Evolutionary conservation across 2,888 invertebrate species (phyloP), one percentile per base, ranked within the genome.

Genomic region (Seira sanloemensis): DNA sequence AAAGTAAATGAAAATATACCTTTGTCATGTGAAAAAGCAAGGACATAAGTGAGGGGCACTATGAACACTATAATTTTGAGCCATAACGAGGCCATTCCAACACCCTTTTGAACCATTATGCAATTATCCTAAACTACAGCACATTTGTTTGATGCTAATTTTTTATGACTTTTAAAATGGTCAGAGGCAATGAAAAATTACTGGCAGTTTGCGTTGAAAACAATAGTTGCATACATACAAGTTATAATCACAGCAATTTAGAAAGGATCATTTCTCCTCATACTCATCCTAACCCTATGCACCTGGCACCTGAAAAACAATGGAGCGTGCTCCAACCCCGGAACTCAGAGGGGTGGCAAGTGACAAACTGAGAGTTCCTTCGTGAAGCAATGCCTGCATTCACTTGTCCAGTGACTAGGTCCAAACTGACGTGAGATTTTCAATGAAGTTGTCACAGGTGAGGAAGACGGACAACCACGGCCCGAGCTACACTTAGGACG

Each of bases 11-110:
- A 25, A 4, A 24, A 37, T 27, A 4, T 88, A 88, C 88, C 88
- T 87, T 84, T 84, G 68, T 88, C 88, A 79, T 87, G 88, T 25
- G 88, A 87, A 75, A 87, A 86, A 24, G 83, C 85, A 54, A 71
- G 80, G 25, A 88, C 87, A 80, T 86, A 86, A 76, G 72, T 82
- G 67, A 83, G 50, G 58, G 83, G 83, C 77, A 83, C 75, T 83
- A 83, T 83, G 83, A 83, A 83, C 72, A 83, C 78, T 78, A 78
- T 62, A 58, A 75, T 27, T 78, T 83, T 77, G 65, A 83, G 73
- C 67, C 67, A 77, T 24, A 67, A 68, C 65, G 83, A 78, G 77
- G 73, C 67, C 67, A 77, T 19, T 27, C 58, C 65, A 77, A 7
- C n/a, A 4, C 58, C 58, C n/a, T 58, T 58, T 69, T 26, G 1